Percentiles rank a stretch among this genome's conserved stretches.
Conservation (phyloP, 37 sponge, comb jelly and placozoan genomes). For the Spongilla lacustris region DNA sequence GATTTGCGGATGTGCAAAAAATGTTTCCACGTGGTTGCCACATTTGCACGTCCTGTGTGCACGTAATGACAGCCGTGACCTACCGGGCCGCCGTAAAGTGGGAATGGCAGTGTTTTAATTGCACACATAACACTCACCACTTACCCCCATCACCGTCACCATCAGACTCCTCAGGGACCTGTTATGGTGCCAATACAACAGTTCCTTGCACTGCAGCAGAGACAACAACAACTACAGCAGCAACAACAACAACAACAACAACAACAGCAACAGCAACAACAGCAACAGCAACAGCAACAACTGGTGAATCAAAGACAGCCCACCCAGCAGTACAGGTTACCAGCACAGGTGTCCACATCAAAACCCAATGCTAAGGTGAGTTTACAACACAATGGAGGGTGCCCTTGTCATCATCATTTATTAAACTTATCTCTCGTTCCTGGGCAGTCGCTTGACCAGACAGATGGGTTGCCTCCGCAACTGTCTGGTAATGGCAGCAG, state of each 20-base stretch:
- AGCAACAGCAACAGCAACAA: background rate
- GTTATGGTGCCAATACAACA: slow-evolving; percentile 27
- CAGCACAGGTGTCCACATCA: background rate
- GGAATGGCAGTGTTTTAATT: too few relatives aligned
- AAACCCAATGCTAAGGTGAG: background rate
- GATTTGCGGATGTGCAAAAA: too few relatives aligned
- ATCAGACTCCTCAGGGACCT: slow-evolving; percentile 42
- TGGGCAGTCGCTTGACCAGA: background rate
- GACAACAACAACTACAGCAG: slow-evolving; percentile 13
- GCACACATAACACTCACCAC: too few relatives aligned
- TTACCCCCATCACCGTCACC: background rate
- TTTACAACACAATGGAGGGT: background rate
- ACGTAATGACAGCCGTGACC: too few relatives aligned
- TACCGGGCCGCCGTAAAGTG: too few relatives aligned
- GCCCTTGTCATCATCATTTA: too few relatives aligned
- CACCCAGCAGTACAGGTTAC: background rate
- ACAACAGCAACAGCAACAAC: slow-evolving; percentile 15
- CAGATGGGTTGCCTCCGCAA: slow-evolving; percentile 1
- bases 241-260: background rate
- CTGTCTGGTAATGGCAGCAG: background rate
- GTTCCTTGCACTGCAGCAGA: slow-evolving; percentile 25
- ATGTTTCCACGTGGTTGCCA: too few relatives aligned
- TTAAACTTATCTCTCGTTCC: too few relatives aligned
- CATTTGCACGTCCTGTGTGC: too few relatives aligned
- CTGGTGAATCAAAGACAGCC: background rate